phyloP scores from a whole-genome alignment of 2,797 vertebrate genomes.

The Trichosurus vulpecula region DNA sequence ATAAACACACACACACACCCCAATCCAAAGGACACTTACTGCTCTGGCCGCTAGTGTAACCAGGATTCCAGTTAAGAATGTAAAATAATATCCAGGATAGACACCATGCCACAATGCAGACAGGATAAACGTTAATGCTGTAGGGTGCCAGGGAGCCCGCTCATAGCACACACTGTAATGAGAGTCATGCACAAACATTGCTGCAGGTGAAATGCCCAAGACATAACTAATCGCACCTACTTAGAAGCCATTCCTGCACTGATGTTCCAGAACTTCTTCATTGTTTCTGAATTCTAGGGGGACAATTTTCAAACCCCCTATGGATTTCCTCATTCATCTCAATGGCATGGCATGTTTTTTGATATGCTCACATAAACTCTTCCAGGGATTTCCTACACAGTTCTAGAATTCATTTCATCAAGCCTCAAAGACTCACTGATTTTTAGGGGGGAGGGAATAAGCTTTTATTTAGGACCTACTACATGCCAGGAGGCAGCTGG shows the following conservation, averaged over 20 bases:
- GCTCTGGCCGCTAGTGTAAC: conserved; percentile 92
- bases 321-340: background rate
- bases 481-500: background rate
- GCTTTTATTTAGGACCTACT: background rate
- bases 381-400: background rate
- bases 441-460: background rate
- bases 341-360: background rate
- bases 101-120: conserved; percentile 99
- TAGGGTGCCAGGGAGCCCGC: conserved; percentile 89
- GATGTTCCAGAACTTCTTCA: background rate
- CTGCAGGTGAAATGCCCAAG: background rate
- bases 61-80: conserved; percentile 95
- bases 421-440: background rate
- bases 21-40: conserved; percentile 83
- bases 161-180: conserved; percentile 94
- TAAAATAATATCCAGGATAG: conserved; percentile 99
- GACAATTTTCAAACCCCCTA: background rate
- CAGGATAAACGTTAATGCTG: conserved; percentile 93
- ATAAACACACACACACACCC: too few species aligned
- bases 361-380: background rate
- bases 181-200: conserved; percentile 42
- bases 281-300: background rate
- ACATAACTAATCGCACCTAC: background rate
- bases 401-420: background rate
- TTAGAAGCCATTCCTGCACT: background rate